Evolutionary conservation across 2,888 invertebrate species (phyloP), one percentile per base, ranked within the genome.

Genomic region (Epinotia ramella): DNA sequence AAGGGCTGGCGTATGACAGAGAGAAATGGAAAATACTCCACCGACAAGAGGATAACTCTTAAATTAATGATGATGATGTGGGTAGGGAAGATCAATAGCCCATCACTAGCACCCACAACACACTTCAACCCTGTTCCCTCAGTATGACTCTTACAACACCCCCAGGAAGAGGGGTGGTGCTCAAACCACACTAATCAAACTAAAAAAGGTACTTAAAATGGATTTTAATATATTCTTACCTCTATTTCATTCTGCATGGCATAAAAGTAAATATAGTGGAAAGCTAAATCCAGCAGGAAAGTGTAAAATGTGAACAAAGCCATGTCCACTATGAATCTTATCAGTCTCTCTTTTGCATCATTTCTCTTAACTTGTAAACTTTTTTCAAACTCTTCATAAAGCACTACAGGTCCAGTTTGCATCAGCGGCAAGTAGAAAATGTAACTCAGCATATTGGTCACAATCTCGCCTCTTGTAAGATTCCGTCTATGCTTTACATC

Each of bases 231-330:
- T 44, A 76, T 72, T 70, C 84, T 85, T 91, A 96, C 96, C 90
- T 95, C 88, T 60, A 96, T 93, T 83, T 97, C 96, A 84, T 95
- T 95, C 75, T 96, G 95, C 87, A 98, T 94, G 13, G 97, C 97
- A 88, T 96, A 96, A 80, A 97, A 96, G 87, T 98, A 98, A 68
- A 98, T 89, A 86, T 95, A 98, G 91, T 99, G 98, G 62, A 98
- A 93, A 0, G 95, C 88, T 68, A 97, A 87, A 82, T 98, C 97
- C 78, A 96, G 95, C 76, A 97, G 90, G 24, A 96, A 84, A 77
- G 96, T 94, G 96, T 98, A 98, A 80, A 96, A 94, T 11, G 94
- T 78, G 76, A 96, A 96, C 80, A 97, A 93, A 2, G 90, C 64
- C 77, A 97, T 84, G 81, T 95, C 92, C 78, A 82, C 81, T 0